Evolutionary conservation across 1,140 invertebrate species (phyloP), one percentile per base, ranked within the genome.

Genomic region (Anastatus disparis): DNA sequence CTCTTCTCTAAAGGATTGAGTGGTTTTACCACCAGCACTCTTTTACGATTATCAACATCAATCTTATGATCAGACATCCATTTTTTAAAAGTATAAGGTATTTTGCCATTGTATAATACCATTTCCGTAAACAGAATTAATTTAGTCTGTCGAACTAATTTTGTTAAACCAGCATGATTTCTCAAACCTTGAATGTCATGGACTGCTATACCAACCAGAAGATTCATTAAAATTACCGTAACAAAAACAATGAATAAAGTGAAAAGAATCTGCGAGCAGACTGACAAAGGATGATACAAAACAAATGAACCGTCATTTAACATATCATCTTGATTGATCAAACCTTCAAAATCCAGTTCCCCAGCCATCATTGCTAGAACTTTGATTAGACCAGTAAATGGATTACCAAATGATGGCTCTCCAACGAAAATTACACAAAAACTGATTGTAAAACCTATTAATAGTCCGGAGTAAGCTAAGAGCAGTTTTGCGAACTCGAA

Each of bases 311-410:
- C 80, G 17, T 84, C 81, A 7, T 64, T 56, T 0, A 75, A 46
- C 1, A 81, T 50, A 24, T 81, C 83, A 8, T 87, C 82, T 59
- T 89, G 87, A 56, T 88, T 89, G 17, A 89, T 87, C 3, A 91
- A 77, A 38, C 88, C 87, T 70, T 90, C 89, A 64, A 90, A 88
- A 74, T 91, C 90, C 8, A 91, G 74, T 73, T 92, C 91, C 0
- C 91, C 91, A 1, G 90, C 89, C 90, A 91, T 91, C 89, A 91
- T 91, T 0, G 90, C 89, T 10, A 91, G 73, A 0, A 89, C 89
- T 77, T 89, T 90, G 13, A 91, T 89, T 10, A 90, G 84, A 0
- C 87, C 86, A 66, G 87, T 87, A 35, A 89, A 80, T 7, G 88
- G 86, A 81, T 89, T 88, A 0, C 86, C 86, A 77, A 91, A 90